Evolutionary conservation across 2,113 vertebrate species (phyloP), one percentile per base, ranked within the genome.

Genomic region (Pelusios castaneus): DNA sequence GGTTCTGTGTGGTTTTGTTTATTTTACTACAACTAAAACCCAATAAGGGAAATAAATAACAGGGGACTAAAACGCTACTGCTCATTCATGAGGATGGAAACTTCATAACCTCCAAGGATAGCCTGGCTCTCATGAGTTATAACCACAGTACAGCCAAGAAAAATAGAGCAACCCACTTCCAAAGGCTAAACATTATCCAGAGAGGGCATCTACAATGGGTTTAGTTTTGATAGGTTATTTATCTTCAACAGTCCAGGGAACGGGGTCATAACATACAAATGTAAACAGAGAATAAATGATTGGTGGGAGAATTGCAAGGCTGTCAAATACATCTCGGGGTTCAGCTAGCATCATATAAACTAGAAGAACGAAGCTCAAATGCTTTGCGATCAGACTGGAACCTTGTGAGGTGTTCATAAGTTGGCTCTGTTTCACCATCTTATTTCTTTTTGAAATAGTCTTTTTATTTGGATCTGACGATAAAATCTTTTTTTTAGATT

Each of bases 381-480:
- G 80, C 67, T 80, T 47, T 91, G 78, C 0, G 1, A 41, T 47
- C 88, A 63, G 87, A 85, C 79, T 93, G 90, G 31, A 95, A 90
- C 79, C n/a, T 54, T 85, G 80, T 87, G 82, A 90, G 91, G 82
- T 90, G 80, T 70, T 95, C 95, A 92, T 84, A 21, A 19, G 56
- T 0, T 0, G 80, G 84, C 93, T 94, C 75, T 10, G 73, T 95
- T 95, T 60, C 88, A 90, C 45, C 54, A 41, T 75, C 82, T 58
- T 43, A 84, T 86, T 94, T 91, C 92, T 92, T 82, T 92, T 87
- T 58, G 67, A 51, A 79, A 84, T 31, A 47, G 88, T 34, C 77
- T 90, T 82, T 87, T 92, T 94, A 96, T 29, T 92, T 54, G 29
- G 63, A 84, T 89, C 78, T 80, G 85, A 84, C 82, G 87, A 89